A percentile compares a stretch with the other conserved stretches of the same genome.
Evolutionary conservation across 2,888 invertebrate genomes (phyloP).

Genomic region (Hypolimnas misippus): DNA sequence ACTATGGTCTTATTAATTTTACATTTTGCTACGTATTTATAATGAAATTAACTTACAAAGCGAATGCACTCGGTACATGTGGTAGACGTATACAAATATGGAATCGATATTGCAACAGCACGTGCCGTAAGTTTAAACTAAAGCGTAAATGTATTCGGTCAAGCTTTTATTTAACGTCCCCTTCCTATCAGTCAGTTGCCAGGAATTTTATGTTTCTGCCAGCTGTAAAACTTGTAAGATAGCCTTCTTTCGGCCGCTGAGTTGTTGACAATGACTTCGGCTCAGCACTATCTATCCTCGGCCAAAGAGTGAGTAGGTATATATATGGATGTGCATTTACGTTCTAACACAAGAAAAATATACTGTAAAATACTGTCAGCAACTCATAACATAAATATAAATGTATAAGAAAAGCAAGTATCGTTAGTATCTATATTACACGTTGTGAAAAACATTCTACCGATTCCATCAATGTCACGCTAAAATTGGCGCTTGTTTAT

Average conservation of each 20-base stretch:
- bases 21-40: not conserved
- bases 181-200: constrained; percentile 32
- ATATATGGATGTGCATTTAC: constrained; percentile 8
- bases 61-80: not conserved
- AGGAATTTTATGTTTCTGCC: constrained; percentile 34
- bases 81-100: not conserved
- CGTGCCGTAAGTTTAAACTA: constrained; percentile 27
- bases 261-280: constrained; percentile 55
- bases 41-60: not conserved
- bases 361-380: not conserved
- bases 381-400: not conserved
- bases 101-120: constrained; percentile 19
- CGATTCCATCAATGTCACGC: constrained; percentile 13
- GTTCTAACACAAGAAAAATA: not conserved
- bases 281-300: constrained; percentile 44
- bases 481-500: constrained; percentile 9
- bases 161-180: constrained; percentile 31
- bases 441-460: constrained; percentile 4
- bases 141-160: constrained; percentile 25
- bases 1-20: not conserved
- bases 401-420: not conserved
- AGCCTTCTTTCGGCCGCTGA: constrained; percentile 53
- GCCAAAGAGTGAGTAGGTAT: constrained; percentile 38
- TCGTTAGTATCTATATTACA: not conserved
- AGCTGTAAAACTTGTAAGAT: constrained; percentile 39